Percentiles rank a stretch among this genome's conserved stretches.
These are phyloP conservation scores for Ailurus styani DNA, from an alignment of 2,113 vertebrate genomes.

Conservation along the genomic window DNA sequence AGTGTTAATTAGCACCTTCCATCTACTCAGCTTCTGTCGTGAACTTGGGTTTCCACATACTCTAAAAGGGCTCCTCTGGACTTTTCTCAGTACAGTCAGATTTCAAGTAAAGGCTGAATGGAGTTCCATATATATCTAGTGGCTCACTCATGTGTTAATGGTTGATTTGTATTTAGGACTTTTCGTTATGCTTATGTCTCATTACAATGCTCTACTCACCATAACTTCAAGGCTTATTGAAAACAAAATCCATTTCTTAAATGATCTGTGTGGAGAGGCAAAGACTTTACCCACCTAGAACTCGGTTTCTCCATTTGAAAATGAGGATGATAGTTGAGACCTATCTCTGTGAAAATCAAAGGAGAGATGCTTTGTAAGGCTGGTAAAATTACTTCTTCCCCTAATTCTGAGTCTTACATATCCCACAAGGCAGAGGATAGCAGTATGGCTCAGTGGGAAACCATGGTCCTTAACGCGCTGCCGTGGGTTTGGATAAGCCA, in stretches of 20 bases:
- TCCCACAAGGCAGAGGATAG: not conserved
- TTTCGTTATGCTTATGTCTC: not conserved
- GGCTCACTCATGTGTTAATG: not conserved
- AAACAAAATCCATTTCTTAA: constrained; percentile 26
- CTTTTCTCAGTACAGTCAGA: not conserved
- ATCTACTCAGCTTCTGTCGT: not conserved
- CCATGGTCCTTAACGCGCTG: not conserved
- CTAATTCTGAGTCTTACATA: not conserved
- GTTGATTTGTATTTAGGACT: not conserved
- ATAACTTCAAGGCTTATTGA: not conserved
- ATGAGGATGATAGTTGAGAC: not conserved
- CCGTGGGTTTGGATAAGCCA: not conserved
- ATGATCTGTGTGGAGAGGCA: not conserved
- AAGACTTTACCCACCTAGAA: not conserved
- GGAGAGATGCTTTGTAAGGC: not conserved
- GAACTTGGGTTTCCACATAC: not conserved
- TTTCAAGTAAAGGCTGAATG: not conserved
- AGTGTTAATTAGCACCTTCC: not conserved
- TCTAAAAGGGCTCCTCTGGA: not conserved
- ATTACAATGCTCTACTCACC: not conserved
- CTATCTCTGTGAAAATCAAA: not conserved
- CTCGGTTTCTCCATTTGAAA: not conserved
- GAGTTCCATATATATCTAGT: not conserved
- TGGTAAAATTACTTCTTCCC: not conserved
- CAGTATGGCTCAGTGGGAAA: not conserved